A percentile compares a stretch with the other conserved stretches of the same genome.
phyloP scores from a whole-genome alignment of 1,140 invertebrate genomes.

The Phortica variegata region DNA sequence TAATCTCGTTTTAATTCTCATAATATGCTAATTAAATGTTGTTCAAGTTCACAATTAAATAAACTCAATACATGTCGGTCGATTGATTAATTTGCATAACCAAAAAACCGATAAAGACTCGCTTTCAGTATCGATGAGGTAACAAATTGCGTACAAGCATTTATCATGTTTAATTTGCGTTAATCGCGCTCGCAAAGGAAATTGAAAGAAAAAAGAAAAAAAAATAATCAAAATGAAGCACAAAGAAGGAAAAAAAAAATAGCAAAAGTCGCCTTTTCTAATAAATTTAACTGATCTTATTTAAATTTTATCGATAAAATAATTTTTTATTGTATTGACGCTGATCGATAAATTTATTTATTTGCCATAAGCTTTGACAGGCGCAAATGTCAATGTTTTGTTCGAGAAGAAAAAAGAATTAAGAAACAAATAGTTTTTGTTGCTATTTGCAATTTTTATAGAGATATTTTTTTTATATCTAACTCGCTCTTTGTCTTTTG shows the following conservation, averaged over 20 bases:
- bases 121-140: constrained; percentile 31
- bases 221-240: constrained; percentile 26
- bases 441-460: no score
- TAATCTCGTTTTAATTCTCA: constrained; percentile 34
- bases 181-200: constrained; percentile 25
- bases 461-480: no score
- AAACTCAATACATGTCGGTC: constrained; percentile 3
- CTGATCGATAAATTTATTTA: no score
- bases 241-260: constrained; percentile 20
- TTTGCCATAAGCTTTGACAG: no score
- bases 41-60: constrained; percentile 2
- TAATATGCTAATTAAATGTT: constrained; percentile 49
- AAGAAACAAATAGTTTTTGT: no score
- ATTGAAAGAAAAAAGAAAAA: constrained; percentile 19
- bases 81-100: constrained; percentile 30
- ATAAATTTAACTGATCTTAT: constrained; percentile 23
- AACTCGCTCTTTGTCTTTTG: no score
- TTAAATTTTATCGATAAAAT: constrained; percentile 36
- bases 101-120: constrained; percentile 29
- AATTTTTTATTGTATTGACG: no score
- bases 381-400: no score
- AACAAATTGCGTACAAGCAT: constrained; percentile 53
- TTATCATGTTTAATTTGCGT: constrained; percentile 47
- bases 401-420: no score
- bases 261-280: no score